These are phyloP conservation scores for Drosophila algonquin DNA, from an alignment of 2,888 invertebrate species.

Conservation along the genomic window DNA sequence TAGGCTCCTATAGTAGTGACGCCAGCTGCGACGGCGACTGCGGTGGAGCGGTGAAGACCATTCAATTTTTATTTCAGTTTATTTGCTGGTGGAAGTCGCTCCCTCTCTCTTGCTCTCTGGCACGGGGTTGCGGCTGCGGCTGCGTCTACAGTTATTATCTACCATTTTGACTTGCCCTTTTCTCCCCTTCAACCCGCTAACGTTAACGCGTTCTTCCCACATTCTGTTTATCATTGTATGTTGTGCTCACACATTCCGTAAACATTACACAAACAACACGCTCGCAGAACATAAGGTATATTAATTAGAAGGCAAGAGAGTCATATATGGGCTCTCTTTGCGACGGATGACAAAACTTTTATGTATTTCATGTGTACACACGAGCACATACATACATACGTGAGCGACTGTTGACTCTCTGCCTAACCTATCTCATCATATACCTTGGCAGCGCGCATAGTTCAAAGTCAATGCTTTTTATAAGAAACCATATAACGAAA, in stretches of 20 bases:
- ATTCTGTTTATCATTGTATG: conserved; percentile 62
- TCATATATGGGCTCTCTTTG: not conserved
- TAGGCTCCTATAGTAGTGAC: conserved; percentile 28
- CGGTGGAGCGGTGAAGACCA: conserved; percentile 26
- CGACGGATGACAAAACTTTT: too few species aligned
- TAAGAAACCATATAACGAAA: conserved; percentile 10
- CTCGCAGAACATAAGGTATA: conserved; percentile 1
- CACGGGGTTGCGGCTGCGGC: conserved; percentile 1
- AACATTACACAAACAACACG: conserved; percentile 63
- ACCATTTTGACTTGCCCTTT: conserved; percentile 31
- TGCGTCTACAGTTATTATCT: conserved; percentile 56
- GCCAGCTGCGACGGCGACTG: conserved; percentile 26
- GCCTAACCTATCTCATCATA: not conserved
- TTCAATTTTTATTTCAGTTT: conserved; percentile 66
- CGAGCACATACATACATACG: not conserved
- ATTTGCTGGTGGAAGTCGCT: conserved; percentile 47
- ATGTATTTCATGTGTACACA: not conserved
- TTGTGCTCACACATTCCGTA: conserved; percentile 78
- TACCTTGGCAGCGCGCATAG: conserved; percentile 39
- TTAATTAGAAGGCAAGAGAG: not conserved
- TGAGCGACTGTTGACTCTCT: not conserved
- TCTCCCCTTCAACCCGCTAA: conserved; percentile 1
- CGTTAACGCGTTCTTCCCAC: not conserved
- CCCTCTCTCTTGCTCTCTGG: not conserved
- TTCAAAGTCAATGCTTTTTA: conserved; percentile 76